Evolutionary conservation across 92 coral and sea anemone species (phyloP), one percentile per base, ranked within the genome.

Genomic region (Paramuricea clavata): DNA sequence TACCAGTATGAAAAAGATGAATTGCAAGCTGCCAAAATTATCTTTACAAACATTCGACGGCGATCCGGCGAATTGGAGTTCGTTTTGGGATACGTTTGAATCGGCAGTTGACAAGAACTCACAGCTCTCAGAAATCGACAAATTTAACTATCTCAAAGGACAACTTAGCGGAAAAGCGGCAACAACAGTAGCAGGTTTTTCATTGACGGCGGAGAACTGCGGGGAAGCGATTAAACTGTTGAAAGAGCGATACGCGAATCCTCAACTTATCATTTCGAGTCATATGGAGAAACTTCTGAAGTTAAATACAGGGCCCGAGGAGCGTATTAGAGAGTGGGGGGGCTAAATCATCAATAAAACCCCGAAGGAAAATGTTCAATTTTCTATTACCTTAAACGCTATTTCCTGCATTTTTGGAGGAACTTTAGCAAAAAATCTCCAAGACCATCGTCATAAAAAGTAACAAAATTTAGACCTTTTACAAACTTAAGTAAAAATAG

Each of bases 211-310:
- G 22, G 30, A 12, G 19, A 62, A 81, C 32, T 81, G 57, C 22
- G 25, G 57, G 39, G 69, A 42, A 42, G 87, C 81, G 19, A 65
- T 83, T 13, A 34, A 83, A 50, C 69, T 84, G 16, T 43, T 84
- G 42, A 52, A 16, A 54, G 81, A 84, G 8, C 72, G 81, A 54
- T 84, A 49, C 52, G 82, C 81, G 27, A 84, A 84, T 73, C 88
- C 88, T 26, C 88, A 84, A 73, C 31, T 52, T 5, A 78, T 89
- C 0, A 89, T 89, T 39, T 76, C 89, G 32, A 89, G 83, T 70
- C 89, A 89, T 77, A 72, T 84, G 89, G 89, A 89, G 21, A 50
- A 68, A 33, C 74, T 89, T 34, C 30, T 88, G 67, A 77, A 77
- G 52, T 47, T 89, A 10, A 81, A 41, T 6, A n/a, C n/a, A n/a